Evolutionary conservation across 1,140 invertebrate genomes (phyloP), one percentile per base, ranked within the genome.

Genomic region (Eriocheir sinensis): DNA sequence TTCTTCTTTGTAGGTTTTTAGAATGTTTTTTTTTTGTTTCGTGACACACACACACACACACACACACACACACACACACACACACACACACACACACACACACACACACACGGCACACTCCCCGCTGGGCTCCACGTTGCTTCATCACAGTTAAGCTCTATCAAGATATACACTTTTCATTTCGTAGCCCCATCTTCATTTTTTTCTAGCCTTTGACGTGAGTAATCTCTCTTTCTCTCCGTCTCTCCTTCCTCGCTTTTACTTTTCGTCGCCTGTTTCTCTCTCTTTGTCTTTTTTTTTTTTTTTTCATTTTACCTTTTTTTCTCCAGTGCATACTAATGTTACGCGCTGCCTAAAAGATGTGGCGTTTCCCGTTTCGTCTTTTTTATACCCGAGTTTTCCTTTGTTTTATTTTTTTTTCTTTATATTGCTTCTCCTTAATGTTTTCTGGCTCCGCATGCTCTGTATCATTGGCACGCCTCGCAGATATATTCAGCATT

Each of bases 51-150:
- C 88, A 90, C 44, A 40, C 88, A 38, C 88, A 34, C 38, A 34
- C 88, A 90, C 44, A 40, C 53, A 72, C 60, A 72, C 60, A 72
- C 60, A 72, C 60, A 72, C 60, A 72, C 60, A 72, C 60, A 72
- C 60, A 72, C 60, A 72, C 60, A 72, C 60, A 72, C 60, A 72
- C 60, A 72, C 60, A n/a, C 60, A n/a, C 60, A n/a, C 27, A n/a
- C 60, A n/a, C 60, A 21, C 60, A 21, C 60, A 21, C 60, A 21
- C 60, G 60, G 60, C 60, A n/a, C 60, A 27, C 60, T 72, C 60
- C 60, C 60, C 21, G 60, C 60, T 72, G 60, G 60, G 60, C 27
- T 72, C 60, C 60, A 21, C 60, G 60, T 72, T 72, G 60, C 60
- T 72, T 72, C 60, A 72, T 72, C 60, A 72, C 60, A 72, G 60